These are phyloP conservation scores for Meghimatium bilineatum DNA, from an alignment of 2,888 invertebrate genomes.

Conservation along the genomic window DNA sequence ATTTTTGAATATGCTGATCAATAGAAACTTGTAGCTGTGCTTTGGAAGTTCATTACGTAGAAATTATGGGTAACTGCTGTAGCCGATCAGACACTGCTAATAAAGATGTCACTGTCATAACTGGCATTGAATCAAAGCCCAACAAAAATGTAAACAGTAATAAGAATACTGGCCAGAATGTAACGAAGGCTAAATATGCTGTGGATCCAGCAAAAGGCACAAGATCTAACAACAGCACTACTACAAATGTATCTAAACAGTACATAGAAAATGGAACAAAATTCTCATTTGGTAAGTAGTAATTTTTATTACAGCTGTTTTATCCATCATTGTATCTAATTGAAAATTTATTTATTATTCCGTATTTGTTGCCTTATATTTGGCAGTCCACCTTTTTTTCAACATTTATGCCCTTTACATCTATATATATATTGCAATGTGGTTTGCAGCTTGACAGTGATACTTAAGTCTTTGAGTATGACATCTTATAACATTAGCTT, in stretches of 20 bases:
- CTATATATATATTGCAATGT: too few species aligned
- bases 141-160: background rate
- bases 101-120: background rate
- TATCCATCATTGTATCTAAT: too few species aligned
- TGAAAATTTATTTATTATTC: too few species aligned
- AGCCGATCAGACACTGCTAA: background rate
- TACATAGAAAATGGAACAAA: background rate
- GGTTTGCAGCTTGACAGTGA: too few species aligned
- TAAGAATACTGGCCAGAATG: background rate
- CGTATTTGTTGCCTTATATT: too few species aligned
- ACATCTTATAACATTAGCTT: too few species aligned
- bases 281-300: conserved; percentile 31
- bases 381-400: too few species aligned
- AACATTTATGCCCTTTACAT: too few species aligned
- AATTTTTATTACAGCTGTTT: too few species aligned
- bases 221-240: conserved; percentile 30
- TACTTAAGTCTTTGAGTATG: too few species aligned
- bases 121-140: background rate
- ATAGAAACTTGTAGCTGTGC: background rate
- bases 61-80: conserved; percentile 29
- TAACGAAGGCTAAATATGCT: background rate
- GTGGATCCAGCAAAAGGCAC: background rate
- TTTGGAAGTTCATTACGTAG: background rate
- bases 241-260: background rate
- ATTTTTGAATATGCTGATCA: background rate